Percentiles rank a stretch among this genome's conserved stretches.
These are phyloP conservation scores for Anoplolepis gracilipes DNA, from an alignment of 1,140 invertebrate species.

Conservation along the genomic window DNA sequence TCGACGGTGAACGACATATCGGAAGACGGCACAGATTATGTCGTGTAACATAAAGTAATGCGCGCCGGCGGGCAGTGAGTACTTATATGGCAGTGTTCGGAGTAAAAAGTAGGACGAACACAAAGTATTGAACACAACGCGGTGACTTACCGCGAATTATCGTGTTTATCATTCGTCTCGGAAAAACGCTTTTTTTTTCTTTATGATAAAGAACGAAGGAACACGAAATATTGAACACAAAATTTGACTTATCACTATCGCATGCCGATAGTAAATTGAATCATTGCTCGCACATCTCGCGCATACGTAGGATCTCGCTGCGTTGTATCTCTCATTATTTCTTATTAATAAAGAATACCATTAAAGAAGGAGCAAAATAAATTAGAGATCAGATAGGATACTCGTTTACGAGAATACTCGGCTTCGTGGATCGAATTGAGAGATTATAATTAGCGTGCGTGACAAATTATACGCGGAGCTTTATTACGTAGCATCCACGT, in stretches of 20 bases:
- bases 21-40: slow-evolving; percentile 28
- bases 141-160: slow-evolving; percentile 16
- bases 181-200: background rate
- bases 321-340: background rate
- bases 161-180: background rate
- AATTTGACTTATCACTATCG: slow-evolving; percentile 14
- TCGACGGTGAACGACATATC: slow-evolving; percentile 76
- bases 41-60: slow-evolving; percentile 37
- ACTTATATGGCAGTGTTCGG: slow-evolving; percentile 56
- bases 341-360: background rate
- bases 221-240: slow-evolving; percentile 33
- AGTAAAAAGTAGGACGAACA: slow-evolving; percentile 51
- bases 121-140: slow-evolving; percentile 22
- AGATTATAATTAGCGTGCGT: slow-evolving; percentile 6
- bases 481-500: slow-evolving; percentile 11
- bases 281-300: background rate
- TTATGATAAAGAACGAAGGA: background rate
- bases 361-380: background rate
- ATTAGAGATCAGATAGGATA: slow-evolving; percentile 10
- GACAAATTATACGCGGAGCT: background rate
- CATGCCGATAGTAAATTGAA: background rate
- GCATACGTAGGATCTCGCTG: background rate
- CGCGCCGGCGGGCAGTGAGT: slow-evolving; percentile 18
- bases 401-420: background rate
- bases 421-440: background rate